These are phyloP conservation scores for Leptinotarsa rubiginosa DNA, from an alignment of 2,888 invertebrate species.

Conservation along the genomic window DNA sequence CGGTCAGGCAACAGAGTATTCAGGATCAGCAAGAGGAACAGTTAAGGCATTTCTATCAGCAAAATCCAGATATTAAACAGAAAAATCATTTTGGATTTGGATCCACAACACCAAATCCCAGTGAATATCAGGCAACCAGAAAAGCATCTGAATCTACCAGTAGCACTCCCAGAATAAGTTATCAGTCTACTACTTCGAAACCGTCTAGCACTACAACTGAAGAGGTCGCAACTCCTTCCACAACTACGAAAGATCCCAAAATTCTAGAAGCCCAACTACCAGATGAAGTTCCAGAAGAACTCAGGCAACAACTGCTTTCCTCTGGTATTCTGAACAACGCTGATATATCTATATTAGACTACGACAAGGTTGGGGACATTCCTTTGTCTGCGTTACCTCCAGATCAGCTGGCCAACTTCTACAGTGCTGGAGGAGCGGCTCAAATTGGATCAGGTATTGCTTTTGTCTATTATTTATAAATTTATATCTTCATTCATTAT, in stretches of 20 bases:
- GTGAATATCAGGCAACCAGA: constrained; percentile 39
- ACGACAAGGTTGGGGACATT: constrained; percentile 89
- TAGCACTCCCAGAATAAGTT: constrained; percentile 35
- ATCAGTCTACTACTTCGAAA: constrained; percentile 67
- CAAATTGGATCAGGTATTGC: constrained; percentile 47
- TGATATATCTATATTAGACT: constrained; percentile 87
- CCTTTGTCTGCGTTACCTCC: constrained; percentile 85
- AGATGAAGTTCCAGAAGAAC: constrained; percentile 89
- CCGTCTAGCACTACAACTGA: constrained; percentile 66
- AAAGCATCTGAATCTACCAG: constrained; percentile 42
- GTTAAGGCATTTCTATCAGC: constrained; percentile 64
- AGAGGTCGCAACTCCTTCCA: constrained; percentile 65
- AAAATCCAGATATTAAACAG: constrained; percentile 60
- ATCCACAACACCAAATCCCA: constrained; percentile 32
- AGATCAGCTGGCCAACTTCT: constrained; percentile 88
- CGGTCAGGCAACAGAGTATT: constrained; percentile 27
- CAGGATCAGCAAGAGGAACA: constrained; percentile 56
- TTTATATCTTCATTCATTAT: background rate
- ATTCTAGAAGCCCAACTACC: constrained; percentile 75
- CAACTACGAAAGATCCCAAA: constrained; percentile 68
- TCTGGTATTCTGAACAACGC: constrained; percentile 90
- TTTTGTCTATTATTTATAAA: background rate
- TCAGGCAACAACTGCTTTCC: constrained; percentile 83
- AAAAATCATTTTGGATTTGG: constrained; percentile 21
- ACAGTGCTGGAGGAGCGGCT: constrained; percentile 80